These are phyloP conservation scores for Drosophila neocordata DNA, from an alignment of 1,140 invertebrate species.

Conservation along the genomic window DNA sequence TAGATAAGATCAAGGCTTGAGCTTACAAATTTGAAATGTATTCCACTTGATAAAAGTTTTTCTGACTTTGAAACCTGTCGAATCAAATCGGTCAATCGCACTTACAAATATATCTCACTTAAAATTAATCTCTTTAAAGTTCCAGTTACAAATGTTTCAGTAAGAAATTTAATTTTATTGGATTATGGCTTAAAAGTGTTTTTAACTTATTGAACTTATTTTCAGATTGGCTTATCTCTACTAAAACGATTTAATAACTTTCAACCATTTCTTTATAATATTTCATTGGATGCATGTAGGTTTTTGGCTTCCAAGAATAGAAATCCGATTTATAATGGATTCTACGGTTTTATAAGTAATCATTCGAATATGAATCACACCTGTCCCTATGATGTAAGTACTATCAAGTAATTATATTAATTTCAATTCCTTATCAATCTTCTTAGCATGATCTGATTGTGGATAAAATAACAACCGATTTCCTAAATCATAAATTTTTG, in stretches of 20 bases:
- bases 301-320: constrained; percentile 12
- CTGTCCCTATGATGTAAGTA: constrained; percentile 20
- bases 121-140: not conserved
- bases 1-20: not conserved
- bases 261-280: constrained; percentile 35
- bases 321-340: not conserved
- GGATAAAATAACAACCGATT: too few relatives aligned
- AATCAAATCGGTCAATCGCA: not conserved
- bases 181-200: too few relatives aligned
- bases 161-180: too few relatives aligned
- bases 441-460: too few relatives aligned
- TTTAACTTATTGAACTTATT: too few relatives aligned
- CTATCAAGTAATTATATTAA: too few relatives aligned
- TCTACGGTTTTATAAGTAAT: not conserved
- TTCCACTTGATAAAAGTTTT: not conserved
- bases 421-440: too few relatives aligned
- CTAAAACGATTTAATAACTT: constrained; percentile 10
- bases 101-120: not conserved
- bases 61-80: not conserved
- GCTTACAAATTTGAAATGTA: not conserved
- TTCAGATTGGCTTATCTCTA: not conserved
- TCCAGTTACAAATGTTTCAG: not conserved
- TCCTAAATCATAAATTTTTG: too few relatives aligned
- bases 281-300: constrained; percentile 26
- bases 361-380: constrained; percentile 33